Conservation (phyloP, 2,888 invertebrate genomes). For the Griposia aprilina region DNA sequence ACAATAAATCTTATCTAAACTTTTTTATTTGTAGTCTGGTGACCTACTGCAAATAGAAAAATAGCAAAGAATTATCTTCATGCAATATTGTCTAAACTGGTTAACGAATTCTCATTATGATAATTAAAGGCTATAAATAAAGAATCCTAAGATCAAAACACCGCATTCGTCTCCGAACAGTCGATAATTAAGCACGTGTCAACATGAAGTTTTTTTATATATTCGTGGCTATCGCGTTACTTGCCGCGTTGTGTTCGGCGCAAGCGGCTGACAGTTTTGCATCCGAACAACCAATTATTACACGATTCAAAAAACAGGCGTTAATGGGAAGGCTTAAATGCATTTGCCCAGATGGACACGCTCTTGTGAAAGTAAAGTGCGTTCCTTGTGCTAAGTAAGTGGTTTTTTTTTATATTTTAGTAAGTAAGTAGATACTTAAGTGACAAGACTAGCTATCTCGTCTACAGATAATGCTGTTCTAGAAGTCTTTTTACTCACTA, state of each 20-base stretch:
- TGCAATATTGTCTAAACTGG: neutral
- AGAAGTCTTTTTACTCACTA: too few species aligned
- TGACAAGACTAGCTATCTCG: too few species aligned
- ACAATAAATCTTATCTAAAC: neutral
- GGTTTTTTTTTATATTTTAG: neutral
- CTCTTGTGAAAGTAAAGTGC: neutral
- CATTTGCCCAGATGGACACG: slow-evolving; percentile 18
- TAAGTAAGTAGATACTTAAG: too few species aligned
- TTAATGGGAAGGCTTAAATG: neutral
- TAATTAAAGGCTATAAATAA: slow-evolving; percentile 22
- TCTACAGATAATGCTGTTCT: neutral
- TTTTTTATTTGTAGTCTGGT: neutral
- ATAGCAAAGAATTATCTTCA: neutral
- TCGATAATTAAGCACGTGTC: neutral
- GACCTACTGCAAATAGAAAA: neutral
- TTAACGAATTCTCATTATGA: neutral
- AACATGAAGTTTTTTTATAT: slow-evolving; percentile 25
- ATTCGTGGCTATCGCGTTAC: neutral
- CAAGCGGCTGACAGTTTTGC: neutral
- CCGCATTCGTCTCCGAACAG: slow-evolving; percentile 4
- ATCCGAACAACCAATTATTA: neutral
- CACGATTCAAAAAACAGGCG: slow-evolving; percentile 7
- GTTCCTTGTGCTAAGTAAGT: slow-evolving; percentile 34
- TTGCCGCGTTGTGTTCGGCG: slow-evolving; percentile 7
- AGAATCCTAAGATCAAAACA: neutral